Conservation (phyloP, 2,888 invertebrate species). For the Calephelis perditalis region DNA sequence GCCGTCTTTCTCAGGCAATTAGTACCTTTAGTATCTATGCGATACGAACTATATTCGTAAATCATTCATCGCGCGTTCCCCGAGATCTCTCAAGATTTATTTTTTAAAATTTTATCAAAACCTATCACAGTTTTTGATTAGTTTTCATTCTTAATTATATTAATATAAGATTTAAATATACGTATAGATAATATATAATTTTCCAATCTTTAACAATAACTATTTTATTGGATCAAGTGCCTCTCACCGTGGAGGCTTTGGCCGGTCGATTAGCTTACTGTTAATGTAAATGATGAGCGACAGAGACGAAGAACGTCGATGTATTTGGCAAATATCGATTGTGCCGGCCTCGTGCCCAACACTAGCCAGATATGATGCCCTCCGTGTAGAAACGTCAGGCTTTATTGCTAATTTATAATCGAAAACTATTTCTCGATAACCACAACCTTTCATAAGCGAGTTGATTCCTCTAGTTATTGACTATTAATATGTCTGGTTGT, state of each 20-base stretch:
- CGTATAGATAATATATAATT: slow-evolving; percentile 74
- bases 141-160: slow-evolving; percentile 75
- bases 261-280: slow-evolving; percentile 27
- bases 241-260: slow-evolving; percentile 36
- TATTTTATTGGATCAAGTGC: slow-evolving; percentile 67
- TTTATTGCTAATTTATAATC: slow-evolving; percentile 74
- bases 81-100: slow-evolving; percentile 45
- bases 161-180: slow-evolving; percentile 78
- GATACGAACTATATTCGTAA: slow-evolving; percentile 21
- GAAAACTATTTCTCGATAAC: slow-evolving; percentile 75
- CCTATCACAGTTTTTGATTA: slow-evolving; percentile 79
- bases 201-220: slow-evolving; percentile 76
- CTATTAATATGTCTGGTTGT: slow-evolving; percentile 67
- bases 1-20: slow-evolving; percentile 24
- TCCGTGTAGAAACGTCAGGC: slow-evolving; percentile 69
- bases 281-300: slow-evolving; percentile 37
- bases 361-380: slow-evolving; percentile 64
- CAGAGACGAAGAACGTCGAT: slow-evolving; percentile 31
- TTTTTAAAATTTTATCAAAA: slow-evolving; percentile 77
- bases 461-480: slow-evolving; percentile 73
- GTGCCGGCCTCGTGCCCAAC: slow-evolving; percentile 36
- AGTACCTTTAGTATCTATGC: slow-evolving; percentile 18
- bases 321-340: slow-evolving; percentile 49
- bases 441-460: slow-evolving; percentile 79
- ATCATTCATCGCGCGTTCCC: slow-evolving; percentile 25